Conservation (phyloP, 2,113 vertebrate species). For the Sciurus niger region DNA sequence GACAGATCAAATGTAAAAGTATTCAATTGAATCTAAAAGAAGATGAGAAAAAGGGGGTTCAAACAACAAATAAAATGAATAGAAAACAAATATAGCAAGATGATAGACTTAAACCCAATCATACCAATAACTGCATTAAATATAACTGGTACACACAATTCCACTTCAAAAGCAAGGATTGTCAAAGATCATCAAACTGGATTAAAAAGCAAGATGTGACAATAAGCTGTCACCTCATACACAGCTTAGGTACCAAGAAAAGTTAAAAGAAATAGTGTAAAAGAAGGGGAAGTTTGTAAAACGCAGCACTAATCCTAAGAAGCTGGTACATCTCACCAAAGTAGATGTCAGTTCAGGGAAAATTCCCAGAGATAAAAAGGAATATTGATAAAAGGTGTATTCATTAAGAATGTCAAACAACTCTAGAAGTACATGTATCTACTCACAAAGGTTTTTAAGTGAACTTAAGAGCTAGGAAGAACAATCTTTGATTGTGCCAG, state of each 20-base stretch:
- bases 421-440: neutral
- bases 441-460: neutral
- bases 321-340: neutral
- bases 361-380: neutral
- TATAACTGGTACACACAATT: neutral
- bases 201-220: neutral
- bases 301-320: neutral
- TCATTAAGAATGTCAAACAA: neutral
- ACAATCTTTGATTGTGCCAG: rapidly evolving
- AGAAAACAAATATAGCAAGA: neutral
- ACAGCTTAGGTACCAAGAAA: neutral
- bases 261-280: neutral
- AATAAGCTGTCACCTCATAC: neutral
- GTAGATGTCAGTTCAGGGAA: neutral
- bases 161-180: neutral
- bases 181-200: too few species aligned
- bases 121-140: neutral
- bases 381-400: neutral
- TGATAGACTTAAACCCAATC: neutral
- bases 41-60: neutral
- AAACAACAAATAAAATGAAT: neutral
- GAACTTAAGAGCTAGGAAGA: neutral
- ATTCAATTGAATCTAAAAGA: too few species aligned
- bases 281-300: neutral
- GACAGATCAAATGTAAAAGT: neutral